Conservation (phyloP, 1,140 invertebrate species). For the Potamilus streckersoni region DNA sequence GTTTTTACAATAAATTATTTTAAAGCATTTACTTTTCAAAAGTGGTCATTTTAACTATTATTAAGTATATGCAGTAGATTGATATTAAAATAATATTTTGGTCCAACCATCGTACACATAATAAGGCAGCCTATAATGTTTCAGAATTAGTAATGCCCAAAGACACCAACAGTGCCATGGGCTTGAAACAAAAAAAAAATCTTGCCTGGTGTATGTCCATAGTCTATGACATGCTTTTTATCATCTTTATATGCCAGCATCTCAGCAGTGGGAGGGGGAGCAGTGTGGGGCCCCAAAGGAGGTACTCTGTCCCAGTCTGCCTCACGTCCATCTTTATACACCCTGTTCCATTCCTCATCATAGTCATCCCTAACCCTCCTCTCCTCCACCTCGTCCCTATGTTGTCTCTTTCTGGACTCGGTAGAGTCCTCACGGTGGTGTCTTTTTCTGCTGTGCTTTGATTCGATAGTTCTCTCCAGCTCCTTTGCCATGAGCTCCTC, state of each 20-base stretch:
- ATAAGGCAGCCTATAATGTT: no score
- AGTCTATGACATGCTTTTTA: constrained; percentile 15
- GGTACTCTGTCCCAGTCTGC: constrained; percentile 13
- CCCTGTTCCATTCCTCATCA: background rate
- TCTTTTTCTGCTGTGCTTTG: background rate
- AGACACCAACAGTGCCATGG: no score
- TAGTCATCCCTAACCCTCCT: constrained; percentile 10
- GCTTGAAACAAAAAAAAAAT: no score
- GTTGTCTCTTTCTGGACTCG: background rate
- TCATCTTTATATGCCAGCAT: constrained; percentile 32
- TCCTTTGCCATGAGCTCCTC: constrained; percentile 28
- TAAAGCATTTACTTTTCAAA: no score
- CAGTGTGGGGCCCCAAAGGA: constrained; percentile 2
- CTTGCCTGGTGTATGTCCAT: constrained; percentile 7
- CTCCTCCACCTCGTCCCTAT: constrained; percentile 6
- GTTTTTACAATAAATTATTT: no score
- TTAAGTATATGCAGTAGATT: no score
- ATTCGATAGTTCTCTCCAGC: constrained; percentile 13
- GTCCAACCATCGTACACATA: no score
- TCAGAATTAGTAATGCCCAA: no score
- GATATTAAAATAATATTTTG: no score
- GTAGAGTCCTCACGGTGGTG: background rate
- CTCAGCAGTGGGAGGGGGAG: constrained; percentile 31
- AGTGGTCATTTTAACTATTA: no score
- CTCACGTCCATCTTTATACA: constrained; percentile 17